These are phyloP conservation scores for Silvanus unidentatus DNA, from an alignment of 2,888 invertebrate species.

Conservation along the genomic window DNA sequence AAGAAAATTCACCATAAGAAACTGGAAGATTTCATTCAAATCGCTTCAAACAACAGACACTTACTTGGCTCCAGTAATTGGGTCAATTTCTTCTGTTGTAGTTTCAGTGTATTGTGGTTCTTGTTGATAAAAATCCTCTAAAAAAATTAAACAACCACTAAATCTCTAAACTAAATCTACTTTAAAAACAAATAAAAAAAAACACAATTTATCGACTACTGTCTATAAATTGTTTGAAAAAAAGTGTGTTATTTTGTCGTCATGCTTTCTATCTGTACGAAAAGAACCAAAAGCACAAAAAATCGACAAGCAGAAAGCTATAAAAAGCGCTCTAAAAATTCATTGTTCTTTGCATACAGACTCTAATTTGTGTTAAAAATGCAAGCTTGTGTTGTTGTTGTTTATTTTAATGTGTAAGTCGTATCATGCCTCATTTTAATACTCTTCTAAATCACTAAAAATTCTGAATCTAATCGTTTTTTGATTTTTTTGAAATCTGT, in stretches of 20 bases:
- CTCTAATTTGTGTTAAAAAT: slow-evolving; percentile 19
- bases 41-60: slow-evolving; percentile 15
- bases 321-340: too few species aligned
- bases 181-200: not conserved
- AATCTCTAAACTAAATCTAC: slow-evolving; percentile 15
- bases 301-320: too few species aligned
- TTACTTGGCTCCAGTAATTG: slow-evolving; percentile 52
- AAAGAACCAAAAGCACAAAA: slow-evolving; percentile 31
- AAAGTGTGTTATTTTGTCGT: not conserved
- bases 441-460: slow-evolving; percentile 14
- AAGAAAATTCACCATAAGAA: slow-evolving; percentile 3
- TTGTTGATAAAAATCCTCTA: slow-evolving; percentile 58
- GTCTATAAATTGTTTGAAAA: slow-evolving; percentile 1
- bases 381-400: slow-evolving; percentile 29
- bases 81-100: slow-evolving; percentile 49
- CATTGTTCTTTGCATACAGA: slow-evolving; percentile 39
- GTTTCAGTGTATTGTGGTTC: slow-evolving; percentile 52
- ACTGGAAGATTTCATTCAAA: not conserved
- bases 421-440: slow-evolving; percentile 40
- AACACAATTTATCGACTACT: not conserved
- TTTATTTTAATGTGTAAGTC: slow-evolving; percentile 8
- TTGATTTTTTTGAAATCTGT: not conserved
- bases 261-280: slow-evolving; percentile 33
- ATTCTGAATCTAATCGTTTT: not conserved
- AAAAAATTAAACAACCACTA: slow-evolving; percentile 23